These are phyloP conservation scores for Lepidostoma basale DNA, from an alignment of 1,140 invertebrate species.

Conservation along the genomic window DNA sequence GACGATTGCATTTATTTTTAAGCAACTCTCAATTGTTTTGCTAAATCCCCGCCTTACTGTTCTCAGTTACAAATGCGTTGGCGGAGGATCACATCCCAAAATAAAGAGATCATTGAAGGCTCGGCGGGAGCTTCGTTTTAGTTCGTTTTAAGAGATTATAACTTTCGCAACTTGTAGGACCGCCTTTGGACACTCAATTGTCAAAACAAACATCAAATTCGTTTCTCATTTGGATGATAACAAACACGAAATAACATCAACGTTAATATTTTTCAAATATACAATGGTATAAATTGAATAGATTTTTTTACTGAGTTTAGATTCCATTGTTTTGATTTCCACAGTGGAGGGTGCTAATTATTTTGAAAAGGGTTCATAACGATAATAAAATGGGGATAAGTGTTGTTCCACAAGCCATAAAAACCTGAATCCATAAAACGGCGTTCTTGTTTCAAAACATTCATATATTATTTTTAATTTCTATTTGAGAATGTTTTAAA, in stretches of 20 bases:
- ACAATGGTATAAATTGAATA: too few species aligned
- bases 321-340: background rate
- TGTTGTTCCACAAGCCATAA: too few species aligned
- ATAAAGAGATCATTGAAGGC: conserved; percentile 12
- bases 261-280: too few species aligned
- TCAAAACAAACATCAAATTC: background rate
- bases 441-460: too few species aligned
- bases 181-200: background rate
- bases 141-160: conserved; percentile 1
- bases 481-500: too few species aligned
- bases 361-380: too few species aligned
- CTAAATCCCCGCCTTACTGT: background rate
- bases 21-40: conserved; percentile 14
- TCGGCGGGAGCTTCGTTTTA: background rate
- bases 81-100: background rate
- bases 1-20: conserved; percentile 21
- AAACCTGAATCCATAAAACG: too few species aligned
- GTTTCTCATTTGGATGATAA: background rate
- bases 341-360: background rate
- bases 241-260: background rate
- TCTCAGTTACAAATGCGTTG: background rate
- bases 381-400: too few species aligned
- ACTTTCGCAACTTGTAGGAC: background rate
- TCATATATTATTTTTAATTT: too few species aligned
- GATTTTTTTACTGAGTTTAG: too few species aligned